Base-by-base conservation (phyloP, 2,113 vertebrate genomes). In the Saccopteryx leptura region DNA sequence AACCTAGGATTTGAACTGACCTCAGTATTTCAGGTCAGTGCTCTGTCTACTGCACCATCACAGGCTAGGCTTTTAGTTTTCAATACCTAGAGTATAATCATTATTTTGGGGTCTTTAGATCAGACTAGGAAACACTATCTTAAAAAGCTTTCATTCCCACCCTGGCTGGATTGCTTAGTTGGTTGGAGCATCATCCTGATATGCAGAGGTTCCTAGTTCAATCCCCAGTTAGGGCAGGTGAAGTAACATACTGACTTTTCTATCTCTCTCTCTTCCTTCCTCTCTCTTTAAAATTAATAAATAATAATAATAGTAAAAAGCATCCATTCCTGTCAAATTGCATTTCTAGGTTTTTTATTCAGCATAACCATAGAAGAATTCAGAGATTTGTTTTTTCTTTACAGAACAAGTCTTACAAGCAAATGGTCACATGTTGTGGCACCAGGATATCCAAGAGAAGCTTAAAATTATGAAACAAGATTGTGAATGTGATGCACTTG, bases 361-460 rank as follows among this genome's bases (percentile, higher is more conserved):
- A 31, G 19, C 11, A 50, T 33, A 87, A 54, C 19, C 54, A 52
- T 66, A 50, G 33, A 76, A 71, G 48, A 13, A 65, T 56, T 95
- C 28, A 46, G 58, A 26, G n/a, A 39, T 93, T 95, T 92, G 91
- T 88, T 61, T 95, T 95, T 92, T 39, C 58, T 83, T 97, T 89
- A 46, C 93, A 97, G 97, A 96, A 81, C 74, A 91, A 92, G 52
- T 86, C 88, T 94, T 87, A 71, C 91, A 92, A 96, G 79, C 91
- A 82, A 78, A 89, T 74, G 56, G 50, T 95, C 88, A 78, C 6
- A 46, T 93, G 78, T 39, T n/a, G 1, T 93, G 88, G 82, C 88
- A 82, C 46, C 88, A 68, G 46, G 50, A 96, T 89, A 93, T 91
- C 56, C 94, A 93, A 28, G 80, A 87, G 50, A 85, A 91, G 56